A percentile compares a stretch with the other conserved stretches of the same genome.
Conservation (phyloP, 2,113 vertebrate species). For the Pseudopodoces humilis region DNA sequence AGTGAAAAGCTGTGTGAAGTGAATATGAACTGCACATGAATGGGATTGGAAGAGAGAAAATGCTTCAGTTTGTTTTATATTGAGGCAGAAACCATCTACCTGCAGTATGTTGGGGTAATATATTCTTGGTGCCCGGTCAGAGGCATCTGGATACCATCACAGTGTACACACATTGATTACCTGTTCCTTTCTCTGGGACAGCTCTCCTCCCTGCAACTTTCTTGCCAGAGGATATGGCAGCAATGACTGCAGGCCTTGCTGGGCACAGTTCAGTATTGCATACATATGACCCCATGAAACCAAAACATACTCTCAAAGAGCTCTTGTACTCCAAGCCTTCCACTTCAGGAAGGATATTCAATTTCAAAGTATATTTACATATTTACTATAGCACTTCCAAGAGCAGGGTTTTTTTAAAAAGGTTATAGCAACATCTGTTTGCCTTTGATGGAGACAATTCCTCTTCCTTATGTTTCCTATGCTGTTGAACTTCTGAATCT, state of each 20-base stretch:
- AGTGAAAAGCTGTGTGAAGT: not conserved
- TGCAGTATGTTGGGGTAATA: too few species aligned
- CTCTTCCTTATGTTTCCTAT: not conserved
- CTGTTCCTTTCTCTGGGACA: not conserved
- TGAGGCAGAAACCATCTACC: not conserved
- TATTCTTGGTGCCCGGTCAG: not conserved
- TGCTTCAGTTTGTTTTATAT: not conserved
- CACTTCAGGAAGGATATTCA: slow-evolving; percentile 56
- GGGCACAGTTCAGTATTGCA: not conserved
- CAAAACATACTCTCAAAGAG: slow-evolving; percentile 61
- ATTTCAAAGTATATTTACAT: slow-evolving; percentile 67
- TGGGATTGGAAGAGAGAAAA: not conserved
- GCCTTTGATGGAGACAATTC: slow-evolving; percentile 55
- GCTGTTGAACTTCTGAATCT: not conserved
- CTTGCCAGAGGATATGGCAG: not conserved
- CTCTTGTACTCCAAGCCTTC: slow-evolving; percentile 42
- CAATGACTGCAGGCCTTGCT: not conserved
- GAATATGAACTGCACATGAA: not conserved
- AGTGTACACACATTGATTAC: not conserved
- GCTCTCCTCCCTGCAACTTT: not conserved
- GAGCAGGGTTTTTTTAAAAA: not conserved
- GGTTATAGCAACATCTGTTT: slow-evolving; percentile 57
- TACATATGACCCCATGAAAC: not conserved
- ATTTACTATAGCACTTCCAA: slow-evolving; percentile 55
- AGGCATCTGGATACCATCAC: not conserved